These are phyloP conservation scores for Plecotus auritus DNA, from an alignment of 2,113 vertebrate genomes.

Conservation along the genomic window DNA sequence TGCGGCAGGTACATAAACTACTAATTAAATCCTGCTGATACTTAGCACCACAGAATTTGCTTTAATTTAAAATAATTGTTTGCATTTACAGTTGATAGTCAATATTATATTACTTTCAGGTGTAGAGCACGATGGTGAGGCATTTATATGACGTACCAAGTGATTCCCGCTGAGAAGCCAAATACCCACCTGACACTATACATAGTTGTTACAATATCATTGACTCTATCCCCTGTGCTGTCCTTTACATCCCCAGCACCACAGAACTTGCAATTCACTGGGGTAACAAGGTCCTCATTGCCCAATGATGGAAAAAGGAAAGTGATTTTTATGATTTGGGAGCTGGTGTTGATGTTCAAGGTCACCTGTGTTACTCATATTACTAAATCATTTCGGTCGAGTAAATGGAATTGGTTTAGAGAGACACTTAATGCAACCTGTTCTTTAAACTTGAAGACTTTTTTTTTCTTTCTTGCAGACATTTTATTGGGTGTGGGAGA, in stretches of 20 bases:
- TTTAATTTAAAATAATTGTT: neutral
- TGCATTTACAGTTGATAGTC: neutral
- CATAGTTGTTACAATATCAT: neutral
- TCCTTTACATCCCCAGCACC: neutral
- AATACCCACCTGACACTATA: no score
- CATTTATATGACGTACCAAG: neutral
- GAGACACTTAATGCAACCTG: slow-evolving; percentile 16
- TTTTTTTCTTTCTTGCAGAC: neutral
- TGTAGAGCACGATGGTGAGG: neutral
- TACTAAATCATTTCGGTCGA: slow-evolving; percentile 50
- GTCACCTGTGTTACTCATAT: neutral
- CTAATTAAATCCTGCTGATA: neutral
- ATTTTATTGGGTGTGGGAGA: slow-evolving; percentile 56
- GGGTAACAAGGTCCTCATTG: neutral
- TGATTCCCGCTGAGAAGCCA: neutral
- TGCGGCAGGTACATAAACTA: neutral
- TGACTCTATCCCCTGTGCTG: neutral
- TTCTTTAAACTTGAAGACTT: slow-evolving; percentile 37
- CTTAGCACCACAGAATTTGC: neutral
- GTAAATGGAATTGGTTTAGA: slow-evolving; percentile 41
- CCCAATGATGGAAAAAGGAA: neutral
- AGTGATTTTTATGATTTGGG: neutral
- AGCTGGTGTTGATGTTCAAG: slow-evolving; percentile 34
- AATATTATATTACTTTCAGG: neutral
- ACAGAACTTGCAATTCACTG: neutral